Base-by-base conservation (phyloP, 2,113 vertebrate species). In the Leuciscus idus region DNA sequence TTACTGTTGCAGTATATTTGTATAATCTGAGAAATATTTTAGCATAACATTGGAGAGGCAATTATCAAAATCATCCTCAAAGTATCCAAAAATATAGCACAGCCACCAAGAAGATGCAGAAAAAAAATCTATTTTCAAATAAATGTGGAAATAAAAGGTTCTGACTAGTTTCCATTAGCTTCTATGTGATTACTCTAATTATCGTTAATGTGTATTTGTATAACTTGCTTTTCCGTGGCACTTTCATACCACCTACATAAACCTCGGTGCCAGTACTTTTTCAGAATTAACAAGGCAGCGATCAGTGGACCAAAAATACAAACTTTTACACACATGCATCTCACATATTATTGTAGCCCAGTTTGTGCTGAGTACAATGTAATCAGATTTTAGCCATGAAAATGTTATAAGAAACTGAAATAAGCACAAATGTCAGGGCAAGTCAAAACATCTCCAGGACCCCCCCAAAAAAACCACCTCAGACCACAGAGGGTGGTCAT, bases 51-150 rank as follows among this genome's bases (percentile, higher is more conserved):
- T 48, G n/a, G 72, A 48, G 23, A 48, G 39, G 5, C 12, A 74
- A 48, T 74, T n/a, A 74, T 48, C 23, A 48, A 26, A 74, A 74
- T 48, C n/a, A 72, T 72, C 68, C 68, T 43, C 33, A 72, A 23
- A 11, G 68, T 23, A 10, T 50, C 23, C 6, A 48, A 74, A 75
- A n/a, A 48, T 48, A 46, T 1, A 46, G 21, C 11, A 6, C 39
- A 46, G 39, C 39, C 21, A 43, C 21, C 70, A 74, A 73, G 70
- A 43, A n/a, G 1, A n/a, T 46, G 50, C 13, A 46, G 1, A 3
- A 11, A 46, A 72, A 73, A 46, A 6, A 46, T 46, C 0, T 46
- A 15, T 46, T 46, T 74, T 15, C 36, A 46, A 23, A 46, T 46
- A 48, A 15, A 48, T 74, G 23, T 4, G 13, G n/a, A 50, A 50